Base-by-base conservation (phyloP, 1,140 invertebrate genomes). In the Callitettix versicolor region DNA sequence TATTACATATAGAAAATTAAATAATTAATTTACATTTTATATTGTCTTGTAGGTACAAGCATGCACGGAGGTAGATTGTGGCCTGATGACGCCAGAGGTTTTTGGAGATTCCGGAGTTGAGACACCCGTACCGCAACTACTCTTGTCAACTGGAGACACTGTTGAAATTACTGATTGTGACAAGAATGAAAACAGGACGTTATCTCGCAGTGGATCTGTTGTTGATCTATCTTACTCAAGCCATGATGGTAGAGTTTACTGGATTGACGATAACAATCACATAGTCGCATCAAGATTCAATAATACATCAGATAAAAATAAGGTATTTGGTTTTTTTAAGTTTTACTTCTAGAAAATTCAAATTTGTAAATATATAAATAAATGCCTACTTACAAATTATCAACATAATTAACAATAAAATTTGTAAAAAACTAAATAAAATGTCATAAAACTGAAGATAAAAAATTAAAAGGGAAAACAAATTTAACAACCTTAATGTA, bases 241-340 rank as follows among this genome's bases (percentile, higher is more conserved):
- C 20, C 57, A 54, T 22, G 57, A 53, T 17, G 73, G 76, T n/a
- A 73, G 77, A 46, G 72, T 91, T 7, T 89, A 84, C 59, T 94
- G 89, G 88, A 79, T 92, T 3, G 87, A 91, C 62, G 82, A 88
- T 62, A 79, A 84, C 61, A 79, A 84, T 51, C 83, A 89, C 66
- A 68, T 92, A 36, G 79, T 88, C 21, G 78, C 77, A 0, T 79
- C 81, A 1, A 71, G 79, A 55, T 68, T 81, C 5, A 74, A 75
- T 9, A 74, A 75, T 55, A 76, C 73, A 0, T 48, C 59, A 0
- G 76, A 79, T 14, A 73, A 71, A 1, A 76, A 74, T 0, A 80
- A 84, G 60, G 68, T 71, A 60, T 20, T 20, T 40, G 46, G 26
- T 7, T 9, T 43, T 43, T 43, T 9, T n/a, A n/a, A n/a, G n/a